Percentiles rank a stretch among this genome's conserved stretches.
Evolutionary conservation across 2,888 invertebrate species (phyloP).

Genomic region (Stenoptilia bipunctidactyla): DNA sequence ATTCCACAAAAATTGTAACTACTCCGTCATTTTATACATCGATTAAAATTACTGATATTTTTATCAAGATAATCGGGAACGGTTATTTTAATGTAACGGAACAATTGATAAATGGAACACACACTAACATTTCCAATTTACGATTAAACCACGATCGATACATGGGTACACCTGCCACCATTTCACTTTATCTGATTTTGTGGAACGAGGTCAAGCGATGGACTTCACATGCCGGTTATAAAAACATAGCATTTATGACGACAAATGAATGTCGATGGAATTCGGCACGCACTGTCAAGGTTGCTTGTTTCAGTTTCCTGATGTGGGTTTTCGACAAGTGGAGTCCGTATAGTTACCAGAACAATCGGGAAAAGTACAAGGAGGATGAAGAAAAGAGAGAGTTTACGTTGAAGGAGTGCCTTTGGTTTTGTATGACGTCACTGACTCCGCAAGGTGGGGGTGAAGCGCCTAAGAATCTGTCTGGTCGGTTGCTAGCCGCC

Average conservation of each 20-base stretch:
- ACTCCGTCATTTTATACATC: too few relatives aligned
- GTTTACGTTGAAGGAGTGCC: conserved; percentile 94
- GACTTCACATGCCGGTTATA: conserved; percentile 10
- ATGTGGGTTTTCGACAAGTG: conserved; percentile 98
- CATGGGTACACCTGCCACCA: conserved; percentile 29
- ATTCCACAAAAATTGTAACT: too few relatives aligned
- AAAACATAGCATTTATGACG: background rate
- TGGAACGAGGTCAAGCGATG: conserved; percentile 41
- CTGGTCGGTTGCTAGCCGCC: conserved; percentile 94
- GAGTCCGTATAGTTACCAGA: conserved; percentile 97
- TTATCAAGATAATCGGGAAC: too few relatives aligned
- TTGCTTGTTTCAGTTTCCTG: conserved; percentile 74
- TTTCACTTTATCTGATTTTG: conserved; percentile 52
- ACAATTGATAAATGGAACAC: too few relatives aligned
- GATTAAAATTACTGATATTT: too few relatives aligned
- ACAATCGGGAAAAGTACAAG: conserved; percentile 92
- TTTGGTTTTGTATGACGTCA: conserved; percentile 99
- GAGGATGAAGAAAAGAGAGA: conserved; percentile 95
- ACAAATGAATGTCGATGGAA: background rate
- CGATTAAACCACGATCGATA: conserved; percentile 26
- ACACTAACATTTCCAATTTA: background rate
- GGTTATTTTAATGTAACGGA: too few relatives aligned
- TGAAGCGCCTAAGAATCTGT: conserved; percentile 95
- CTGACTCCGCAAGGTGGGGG: conserved; percentile 95
- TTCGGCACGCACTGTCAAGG: background rate